Base-by-base conservation (phyloP, 2,797 vertebrate genomes). In the Mus spretus region DNA sequence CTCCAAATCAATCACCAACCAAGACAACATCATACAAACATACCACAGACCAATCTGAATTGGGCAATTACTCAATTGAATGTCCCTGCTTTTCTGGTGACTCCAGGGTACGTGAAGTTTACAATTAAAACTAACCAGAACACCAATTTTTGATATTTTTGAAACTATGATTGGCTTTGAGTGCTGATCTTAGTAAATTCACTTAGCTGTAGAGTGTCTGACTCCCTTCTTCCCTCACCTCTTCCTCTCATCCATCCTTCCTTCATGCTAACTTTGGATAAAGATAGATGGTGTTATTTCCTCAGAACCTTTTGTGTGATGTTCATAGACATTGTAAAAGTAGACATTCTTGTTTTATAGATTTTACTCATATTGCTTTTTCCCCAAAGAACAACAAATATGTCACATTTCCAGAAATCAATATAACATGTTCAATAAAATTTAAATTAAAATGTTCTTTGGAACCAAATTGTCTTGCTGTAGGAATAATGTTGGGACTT, bases 371-470 rank as follows among this genome's bases (percentile, higher is more conserved):
- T 59, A 15, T 72, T 91, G 8, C 1, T 47, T 95, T 91, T 15
- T 13, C 22, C 28, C 6, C 59, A 6, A 26, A 87, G 44, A 37
- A 65, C 19, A 75, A 55, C 4, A 40, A 34, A 81, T 92, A 79
- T 17, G 34, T 57, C 61, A 81, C 44, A 84, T 70, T 96, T 95
- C 87, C 50, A 95, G 47, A 55, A 95, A 95, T 67, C 47, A 79
- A n/a, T 89, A 83, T 22, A 81, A 84, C 87, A 34, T 11, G 4
- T 82, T 93, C 79, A 75, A 65, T 89, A 75, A 86, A 93, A 77
- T 47, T n/a, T 89, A 78, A 77, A 50, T 57, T 63, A 78, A 63
- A 77, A 78, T 67, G 34, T 89, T 75, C 3, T 92, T 88, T 94
- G 57, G 84, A 90, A 65, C 17, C 12, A 92, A 85, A 79, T 79